Evolutionary conservation across 2,113 vertebrate species (phyloP).

Genomic region (Apodemus speciosus): DNA sequence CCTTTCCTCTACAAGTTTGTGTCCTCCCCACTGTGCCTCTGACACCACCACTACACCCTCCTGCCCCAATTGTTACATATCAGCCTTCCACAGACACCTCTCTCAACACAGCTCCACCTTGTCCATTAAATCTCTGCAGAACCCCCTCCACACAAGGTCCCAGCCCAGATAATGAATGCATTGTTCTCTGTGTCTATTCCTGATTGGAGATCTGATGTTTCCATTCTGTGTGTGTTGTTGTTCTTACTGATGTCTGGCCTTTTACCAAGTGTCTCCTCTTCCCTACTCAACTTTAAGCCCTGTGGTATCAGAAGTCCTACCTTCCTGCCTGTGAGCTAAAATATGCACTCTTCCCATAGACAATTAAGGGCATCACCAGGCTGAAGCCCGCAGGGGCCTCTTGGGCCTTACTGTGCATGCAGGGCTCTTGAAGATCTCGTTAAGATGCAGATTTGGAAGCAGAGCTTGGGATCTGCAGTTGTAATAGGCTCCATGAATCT

Average conservation of each 20-base stretch:
- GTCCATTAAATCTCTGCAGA: not conserved
- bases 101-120: not conserved
- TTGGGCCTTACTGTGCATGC: not conserved
- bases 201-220: not conserved
- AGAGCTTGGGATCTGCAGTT: not conserved
- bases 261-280: not conserved
- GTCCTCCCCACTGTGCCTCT: not conserved
- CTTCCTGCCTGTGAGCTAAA: not conserved
- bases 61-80: not conserved
- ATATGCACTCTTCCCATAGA: not conserved
- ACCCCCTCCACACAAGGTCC: not conserved
- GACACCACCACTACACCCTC: no score
- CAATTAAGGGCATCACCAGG: not conserved
- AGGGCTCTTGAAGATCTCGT: not conserved
- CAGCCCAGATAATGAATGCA: not conserved
- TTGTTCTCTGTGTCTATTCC: not conserved
- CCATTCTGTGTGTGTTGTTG: not conserved
- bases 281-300: not conserved
- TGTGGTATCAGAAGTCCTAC: not conserved
- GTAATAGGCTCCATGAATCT: not conserved
- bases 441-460: conserved; percentile 2
- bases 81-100: not conserved
- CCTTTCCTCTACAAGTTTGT: not conserved
- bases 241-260: not conserved
- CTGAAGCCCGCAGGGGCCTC: not conserved